A percentile compares a stretch with the other conserved stretches of the same genome.
phyloP scores from a whole-genome alignment of 2,888 invertebrate genomes.

The Cabera pusaria region DNA sequence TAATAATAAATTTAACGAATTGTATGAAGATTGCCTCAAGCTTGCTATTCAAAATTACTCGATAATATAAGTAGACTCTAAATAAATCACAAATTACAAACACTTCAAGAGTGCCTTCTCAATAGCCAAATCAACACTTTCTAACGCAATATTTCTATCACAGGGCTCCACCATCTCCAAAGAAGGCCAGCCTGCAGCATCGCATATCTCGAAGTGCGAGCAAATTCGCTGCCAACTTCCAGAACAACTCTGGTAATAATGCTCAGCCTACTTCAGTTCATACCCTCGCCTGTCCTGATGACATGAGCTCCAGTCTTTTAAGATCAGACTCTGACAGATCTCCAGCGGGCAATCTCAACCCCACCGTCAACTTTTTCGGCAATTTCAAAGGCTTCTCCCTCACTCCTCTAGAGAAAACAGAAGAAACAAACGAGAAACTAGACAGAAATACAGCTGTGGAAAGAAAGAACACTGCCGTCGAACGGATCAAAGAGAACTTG shows the following conservation, averaged over 20 bases:
- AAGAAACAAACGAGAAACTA: conserved; percentile 39
- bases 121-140: conserved; percentile 2
- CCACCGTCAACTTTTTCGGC: conserved; percentile 88
- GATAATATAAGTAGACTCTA: too few species aligned
- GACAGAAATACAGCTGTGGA: conserved; percentile 20
- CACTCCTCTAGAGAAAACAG: conserved; percentile 83
- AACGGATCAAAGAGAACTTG: conserved; percentile 31
- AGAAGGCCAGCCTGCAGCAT: conserved; percentile 71
- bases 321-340: conserved; percentile 78
- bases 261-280: conserved; percentile 71
- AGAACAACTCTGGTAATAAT: conserved; percentile 60
- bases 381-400: conserved; percentile 94
- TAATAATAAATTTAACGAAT: too few species aligned
- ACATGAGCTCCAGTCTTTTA: conserved; percentile 87
- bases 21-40: too few species aligned
- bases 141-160: conserved; percentile 22
- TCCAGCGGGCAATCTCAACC: conserved; percentile 71
- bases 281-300: conserved; percentile 85
- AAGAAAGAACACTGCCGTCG: conserved; percentile 21
- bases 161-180: conserved; percentile 74
- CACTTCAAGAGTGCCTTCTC: too few species aligned
- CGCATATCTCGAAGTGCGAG: conserved; percentile 72
- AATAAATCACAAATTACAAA: too few species aligned
- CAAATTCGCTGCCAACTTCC: conserved; percentile 75
- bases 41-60: too few species aligned